phyloP scores from a whole-genome alignment of 2,113 vertebrate species.

The Perccottus glenii region DNA sequence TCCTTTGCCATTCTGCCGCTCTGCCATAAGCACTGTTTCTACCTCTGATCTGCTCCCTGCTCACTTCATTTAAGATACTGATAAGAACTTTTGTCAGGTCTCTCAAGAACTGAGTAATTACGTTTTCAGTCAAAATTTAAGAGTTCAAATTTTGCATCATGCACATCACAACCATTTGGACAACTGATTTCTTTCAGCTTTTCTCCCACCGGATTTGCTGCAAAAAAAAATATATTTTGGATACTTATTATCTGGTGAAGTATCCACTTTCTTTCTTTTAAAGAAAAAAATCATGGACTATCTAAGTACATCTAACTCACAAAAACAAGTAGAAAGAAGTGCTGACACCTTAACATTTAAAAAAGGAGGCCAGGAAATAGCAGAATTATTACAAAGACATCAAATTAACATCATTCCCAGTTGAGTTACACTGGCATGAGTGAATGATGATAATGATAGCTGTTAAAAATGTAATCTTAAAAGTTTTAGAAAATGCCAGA shows the following conservation, averaged over 20 bases:
- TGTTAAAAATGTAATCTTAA: too few species aligned
- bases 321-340: not conserved
- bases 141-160: conserved; percentile 39
- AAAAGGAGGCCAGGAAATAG: too few species aligned
- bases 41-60: conserved; percentile 6
- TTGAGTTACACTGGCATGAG: too few species aligned
- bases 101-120: not conserved
- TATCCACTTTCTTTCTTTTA: not conserved
- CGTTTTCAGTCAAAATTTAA: not conserved
- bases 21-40: conserved; percentile 23
- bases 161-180: conserved; percentile 27
- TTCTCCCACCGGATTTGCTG: conserved; percentile 19
- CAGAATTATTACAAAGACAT: too few species aligned
- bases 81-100: conserved; percentile 24
- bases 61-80: conserved; percentile 21
- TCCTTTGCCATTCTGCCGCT: conserved; percentile 33
- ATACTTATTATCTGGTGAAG: conserved; percentile 35
- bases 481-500: not conserved
- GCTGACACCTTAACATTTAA: too few species aligned
- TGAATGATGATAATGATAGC: too few species aligned
- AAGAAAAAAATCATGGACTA: too few species aligned
- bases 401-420: too few species aligned
- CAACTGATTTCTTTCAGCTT: conserved; percentile 49
- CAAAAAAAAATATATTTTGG: conserved; percentile 24
- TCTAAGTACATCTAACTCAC: not conserved